Evolutionary conservation across 2,113 vertebrate species (phyloP), one percentile per base, ranked within the genome.

Genomic region (Antennarius striatus): DNA sequence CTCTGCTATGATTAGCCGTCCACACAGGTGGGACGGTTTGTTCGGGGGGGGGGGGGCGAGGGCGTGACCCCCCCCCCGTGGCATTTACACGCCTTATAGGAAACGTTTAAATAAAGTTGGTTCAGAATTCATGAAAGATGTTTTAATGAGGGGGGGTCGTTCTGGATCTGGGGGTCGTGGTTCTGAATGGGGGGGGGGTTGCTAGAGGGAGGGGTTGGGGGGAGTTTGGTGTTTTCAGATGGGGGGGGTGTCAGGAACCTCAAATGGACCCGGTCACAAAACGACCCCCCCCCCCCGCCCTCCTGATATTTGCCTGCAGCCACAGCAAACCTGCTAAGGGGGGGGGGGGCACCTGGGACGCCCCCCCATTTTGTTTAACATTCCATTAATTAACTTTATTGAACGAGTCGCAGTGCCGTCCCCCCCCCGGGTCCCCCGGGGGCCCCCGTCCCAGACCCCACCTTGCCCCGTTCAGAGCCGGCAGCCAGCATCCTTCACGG

Each of bases 301-400:
- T 63, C 70, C 29, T 42, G 56, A 70, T 70, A 13, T 58, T 22
- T 22, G 22, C 55, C 80, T 82, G 76, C 79, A 80, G 84, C 70
- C 7, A 17, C 75, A 69, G 79, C 68, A 73, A 71, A 81, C 69
- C 77, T 42, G 81, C 79, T 47, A 84, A 78, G 71, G 52, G 69
- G 71, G 65, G 48, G 68, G 16, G 43, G 53, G 68, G 80, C 80
- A 57, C 80, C 68, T 29, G 83, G 84, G 83, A 81, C 52, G 9
- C 8, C 63, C 73, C 85, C 85, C 87, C 86, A 81, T 88, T 88
- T 84, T 73, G 80, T 73, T 64, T 80, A 83, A 83, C 86, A 83
- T 77, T 79, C 71, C 86, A 89, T 89, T 88, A 87, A 91, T 89
- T 88, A 87, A 79, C 80, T 85, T 86, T 81, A 89, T 80, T 75